A percentile compares a stretch with the other conserved stretches of the same genome.
Conservation (phyloP, 2,888 invertebrate species). For the Thyatira batis region DNA sequence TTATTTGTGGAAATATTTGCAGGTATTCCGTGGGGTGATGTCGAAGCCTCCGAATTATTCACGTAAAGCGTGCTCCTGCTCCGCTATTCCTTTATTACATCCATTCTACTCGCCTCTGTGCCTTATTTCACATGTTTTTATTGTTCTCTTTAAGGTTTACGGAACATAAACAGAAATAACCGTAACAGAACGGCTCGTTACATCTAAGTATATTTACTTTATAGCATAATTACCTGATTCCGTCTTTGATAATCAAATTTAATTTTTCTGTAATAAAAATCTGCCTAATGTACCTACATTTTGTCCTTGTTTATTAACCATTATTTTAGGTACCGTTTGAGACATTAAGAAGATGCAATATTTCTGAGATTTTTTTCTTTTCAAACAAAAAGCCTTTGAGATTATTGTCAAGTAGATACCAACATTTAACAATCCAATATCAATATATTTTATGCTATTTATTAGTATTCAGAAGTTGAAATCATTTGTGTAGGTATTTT, state of each 20-base stretch:
- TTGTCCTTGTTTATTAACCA: not conserved
- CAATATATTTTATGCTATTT: too few relatives aligned
- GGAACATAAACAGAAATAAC: conserved; percentile 33
- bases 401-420: too few relatives aligned
- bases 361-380: not conserved
- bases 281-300: not conserved
- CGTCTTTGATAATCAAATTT: conserved; percentile 13
- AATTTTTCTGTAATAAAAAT: not conserved
- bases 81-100: conserved; percentile 71
- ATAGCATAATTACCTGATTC: conserved; percentile 26
- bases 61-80: conserved; percentile 49
- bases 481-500: too few relatives aligned
- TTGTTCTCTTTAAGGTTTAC: conserved; percentile 44
- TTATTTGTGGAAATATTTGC: conserved; percentile 22
- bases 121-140: conserved; percentile 62
- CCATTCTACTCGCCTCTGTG: conserved; percentile 48
- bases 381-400: too few relatives aligned
- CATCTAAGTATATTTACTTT: conserved; percentile 26
- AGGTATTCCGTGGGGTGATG: conserved; percentile 35
- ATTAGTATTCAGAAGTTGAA: too few relatives aligned
- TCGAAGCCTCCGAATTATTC: conserved; percentile 59
- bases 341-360: not conserved
- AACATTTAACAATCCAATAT: too few relatives aligned
- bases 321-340: not conserved
- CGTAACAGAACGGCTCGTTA: conserved; percentile 26